Evolutionary conservation across 2,113 vertebrate genomes (phyloP).

Genomic region (Pelusios castaneus): DNA sequence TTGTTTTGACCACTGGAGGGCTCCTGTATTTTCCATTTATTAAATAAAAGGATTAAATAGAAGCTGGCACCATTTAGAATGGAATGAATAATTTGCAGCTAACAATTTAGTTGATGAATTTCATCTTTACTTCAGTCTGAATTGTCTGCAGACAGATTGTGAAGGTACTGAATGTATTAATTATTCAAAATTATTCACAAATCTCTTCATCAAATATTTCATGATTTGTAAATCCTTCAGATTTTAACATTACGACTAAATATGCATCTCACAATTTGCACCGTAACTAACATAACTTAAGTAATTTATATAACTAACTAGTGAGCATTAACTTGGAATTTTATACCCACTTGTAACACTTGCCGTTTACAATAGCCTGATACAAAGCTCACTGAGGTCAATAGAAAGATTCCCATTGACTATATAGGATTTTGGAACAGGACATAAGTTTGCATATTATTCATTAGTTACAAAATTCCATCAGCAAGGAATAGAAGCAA

Average conservation of each 20-base stretch:
- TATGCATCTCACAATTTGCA: neutral
- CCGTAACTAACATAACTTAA: neutral
- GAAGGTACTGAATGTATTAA: neutral
- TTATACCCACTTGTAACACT: neutral
- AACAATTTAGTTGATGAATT: neutral
- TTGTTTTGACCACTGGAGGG: constrained; percentile 35
- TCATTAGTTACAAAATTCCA: neutral
- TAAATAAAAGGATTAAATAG: neutral
- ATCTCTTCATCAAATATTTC: neutral
- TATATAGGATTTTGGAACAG: fast-evolving
- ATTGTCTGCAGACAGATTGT: neutral
- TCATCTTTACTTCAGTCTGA: neutral
- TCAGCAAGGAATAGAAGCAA: neutral
- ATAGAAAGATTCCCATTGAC: neutral
- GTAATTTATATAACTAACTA: neutral
- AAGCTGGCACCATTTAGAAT: neutral
- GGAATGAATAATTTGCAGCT: neutral
- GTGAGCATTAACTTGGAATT: neutral
- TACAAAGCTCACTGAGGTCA: neutral
- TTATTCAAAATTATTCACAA: constrained; percentile 1
- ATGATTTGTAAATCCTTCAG: neutral
- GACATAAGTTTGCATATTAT: neutral
- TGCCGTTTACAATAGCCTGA: neutral
- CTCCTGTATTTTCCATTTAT: neutral
- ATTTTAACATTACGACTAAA: neutral